Base-by-base conservation (phyloP, 2,888 invertebrate species). In the Dastarcus helophoroides region DNA sequence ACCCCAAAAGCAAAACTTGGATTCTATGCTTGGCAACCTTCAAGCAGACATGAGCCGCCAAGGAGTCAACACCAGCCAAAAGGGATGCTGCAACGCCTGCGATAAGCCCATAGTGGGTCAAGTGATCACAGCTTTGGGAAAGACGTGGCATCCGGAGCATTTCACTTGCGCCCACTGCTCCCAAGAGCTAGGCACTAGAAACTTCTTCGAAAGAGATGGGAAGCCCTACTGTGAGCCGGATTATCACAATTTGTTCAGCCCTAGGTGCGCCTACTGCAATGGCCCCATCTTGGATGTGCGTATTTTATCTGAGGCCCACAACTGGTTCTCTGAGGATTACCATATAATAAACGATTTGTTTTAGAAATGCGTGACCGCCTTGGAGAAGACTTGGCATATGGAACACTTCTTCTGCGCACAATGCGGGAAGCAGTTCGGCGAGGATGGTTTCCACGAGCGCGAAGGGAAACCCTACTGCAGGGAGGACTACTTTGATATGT, bases 71-170 rank as follows among this genome's bases (percentile, higher is more conserved):
- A 95, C 95, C 41, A 91, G 94, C 51, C 94, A 97, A 62, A 97
- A 98, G 70, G 97, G 98, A 54, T 93, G 94, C 71, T 98, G 98
- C 79, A 91, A 78, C 60, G 93, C 93, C 47, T 98, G 98, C 71
- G 89, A 91, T 63, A 97, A 98, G 56, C 93, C 97, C 43, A 97
- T 98, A 64, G 93, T 97, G 38, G 98, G 98, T 48, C 94, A 95
- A 79, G 82, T 93, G 48, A 89, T 91, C 59, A 97, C 95, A 40
- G 97, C 97, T 11, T 62, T 98, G 60, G 97, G 95, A 32, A 88
- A 91, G 64, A 94, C 95, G 41, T 98, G 95, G 95, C 97, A 98
- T 63, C 94, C 95, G 26, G 97, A 97, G 67, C 97, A 97, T 65
- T 99, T 98, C 66, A 88, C 84, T 37, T 98, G 98, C 70, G 85